Evolutionary conservation across 2,797 vertebrate species (phyloP), one percentile per base, ranked within the genome.

Genomic region (Catharus ustulatus): DNA sequence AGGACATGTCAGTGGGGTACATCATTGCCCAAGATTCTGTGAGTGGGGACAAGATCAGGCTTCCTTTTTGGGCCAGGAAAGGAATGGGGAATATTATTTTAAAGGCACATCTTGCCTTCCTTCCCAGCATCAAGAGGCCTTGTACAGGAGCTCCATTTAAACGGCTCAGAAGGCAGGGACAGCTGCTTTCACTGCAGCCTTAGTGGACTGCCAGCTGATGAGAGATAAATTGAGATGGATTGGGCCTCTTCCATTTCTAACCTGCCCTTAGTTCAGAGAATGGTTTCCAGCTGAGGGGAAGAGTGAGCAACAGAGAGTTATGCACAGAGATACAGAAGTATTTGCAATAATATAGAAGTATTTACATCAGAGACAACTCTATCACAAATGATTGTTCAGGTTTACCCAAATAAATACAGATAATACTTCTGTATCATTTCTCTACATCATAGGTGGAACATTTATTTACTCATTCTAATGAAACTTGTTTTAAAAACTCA

Each of bases 101-200:
- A 43, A 82, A 88, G 32, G 9, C 20, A 61, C 18, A 5, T 42
- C 84, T 43, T 81, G 30, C 46, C 30, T 78, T 75, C 46, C 26
- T 19, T 55, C 34, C 34, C 61, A 79, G 61, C 32, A 21, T 11
- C 40, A 69, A 40, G n/a, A 19, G 11, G 20, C 5, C 26, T 63
- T 34, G 4, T 4, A 6, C 6, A 57, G 58, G 18, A 42, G 46
- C 6, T 40, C n/a, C 6, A 3, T 0, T 0, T 2, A 17, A 57
- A 9, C 29, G 32, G n/a, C 15, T 76, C 17, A 36, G 77, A 57
- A 52, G 48, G 24, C 38, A 77, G 71, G 13, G 45, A 42, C 26
- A 74, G 48, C 19, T 54, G 30, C 54, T 81, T 51, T 34, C 63
- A n/a, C 54, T 75, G 32, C 15, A 27, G 58, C 26, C 51, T 63